Percentiles rank a stretch among this genome's conserved stretches.
phyloP scores from a whole-genome alignment of 2,113 vertebrate species.

The Procapra przewalskii region DNA sequence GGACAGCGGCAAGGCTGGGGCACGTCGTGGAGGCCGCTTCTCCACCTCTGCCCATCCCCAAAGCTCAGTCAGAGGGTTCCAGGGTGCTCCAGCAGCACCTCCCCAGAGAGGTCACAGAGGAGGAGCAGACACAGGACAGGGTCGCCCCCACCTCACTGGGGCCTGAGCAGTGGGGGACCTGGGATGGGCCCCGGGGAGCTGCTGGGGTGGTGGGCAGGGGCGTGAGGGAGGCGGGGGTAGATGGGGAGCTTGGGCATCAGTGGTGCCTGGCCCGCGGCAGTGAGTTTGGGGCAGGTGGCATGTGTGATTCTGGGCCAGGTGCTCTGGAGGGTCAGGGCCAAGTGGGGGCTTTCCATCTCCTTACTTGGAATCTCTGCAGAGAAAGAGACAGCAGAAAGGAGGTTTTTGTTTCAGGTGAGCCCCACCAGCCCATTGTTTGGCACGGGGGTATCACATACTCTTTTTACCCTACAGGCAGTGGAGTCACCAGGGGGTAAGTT shows the following conservation, averaged over 20 bases:
- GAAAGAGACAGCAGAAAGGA: conserved; percentile 21
- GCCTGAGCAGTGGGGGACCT: neutral
- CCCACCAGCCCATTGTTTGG: neutral
- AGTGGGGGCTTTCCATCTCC: conserved; percentile 20
- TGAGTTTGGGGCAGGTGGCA: accelerated
- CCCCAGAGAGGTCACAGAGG: neutral
- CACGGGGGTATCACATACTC: neutral
- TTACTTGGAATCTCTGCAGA: conserved; percentile 77
- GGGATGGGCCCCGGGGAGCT: neutral
- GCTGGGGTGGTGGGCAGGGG: neutral
- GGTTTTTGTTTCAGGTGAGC: neutral
- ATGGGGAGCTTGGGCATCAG: neutral
- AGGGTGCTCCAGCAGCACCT: neutral
- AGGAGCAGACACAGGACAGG: neutral
- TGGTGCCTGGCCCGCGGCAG: neutral
- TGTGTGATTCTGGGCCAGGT: neutral
- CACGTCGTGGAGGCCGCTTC: accelerated
- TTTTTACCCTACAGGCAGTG: neutral
- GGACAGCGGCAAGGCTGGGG: neutral
- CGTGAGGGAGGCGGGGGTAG: neutral
- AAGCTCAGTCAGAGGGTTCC: neutral
- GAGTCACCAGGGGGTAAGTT: neutral
- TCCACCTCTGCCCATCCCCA: neutral
- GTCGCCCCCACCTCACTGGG: neutral
- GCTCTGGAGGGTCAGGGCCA: neutral